Percentiles rank a stretch among this genome's conserved stretches.
Evolutionary conservation across 2,113 vertebrate genomes (phyloP).

Genomic region (cattle (Bos taurus)): ARS-UCD2.0 NC_037334.1:110257501-110258000

Average conservation of each 20-base stretch:
- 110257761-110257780: background rate
- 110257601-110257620: background rate
- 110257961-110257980: background rate
- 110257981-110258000: background rate
- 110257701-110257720: too few species aligned
- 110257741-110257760: background rate
- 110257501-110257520: background rate
- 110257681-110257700: too few species aligned
- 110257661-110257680: too few species aligned
- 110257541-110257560: too few species aligned
- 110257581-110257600: background rate
- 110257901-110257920: background rate
- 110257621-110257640: background rate
- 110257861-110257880: background rate
- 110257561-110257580: background rate
- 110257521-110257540: too few species aligned
- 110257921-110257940: background rate
- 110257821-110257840: too few species aligned
- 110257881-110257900: background rate
- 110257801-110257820: accelerated
- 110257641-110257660: too few species aligned
- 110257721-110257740: background rate
- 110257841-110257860: background rate
- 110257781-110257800: background rate
- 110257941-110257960: background rate